phyloP scores from a whole-genome alignment of 2,113 vertebrate species.

The Apteryx mantelli region DNA sequence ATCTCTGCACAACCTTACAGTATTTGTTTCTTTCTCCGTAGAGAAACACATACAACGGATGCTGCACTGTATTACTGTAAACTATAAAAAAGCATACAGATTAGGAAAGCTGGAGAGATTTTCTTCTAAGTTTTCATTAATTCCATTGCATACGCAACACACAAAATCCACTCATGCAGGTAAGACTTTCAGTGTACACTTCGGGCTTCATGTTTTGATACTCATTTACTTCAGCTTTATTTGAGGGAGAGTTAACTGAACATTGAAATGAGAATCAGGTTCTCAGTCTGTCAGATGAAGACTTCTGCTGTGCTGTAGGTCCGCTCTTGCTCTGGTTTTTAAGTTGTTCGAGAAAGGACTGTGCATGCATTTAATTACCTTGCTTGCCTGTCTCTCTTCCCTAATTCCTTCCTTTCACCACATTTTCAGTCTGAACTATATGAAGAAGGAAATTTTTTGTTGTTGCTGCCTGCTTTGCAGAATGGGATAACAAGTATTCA shows the following conservation, averaged over 20 bases:
- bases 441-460: conserved; percentile 26
- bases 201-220: background rate
- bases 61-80: accelerated
- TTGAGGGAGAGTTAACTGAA: background rate
- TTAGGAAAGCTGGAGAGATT: background rate
- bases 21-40: background rate
- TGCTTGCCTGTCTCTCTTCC: background rate
- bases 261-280: background rate
- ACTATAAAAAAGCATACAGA: background rate
- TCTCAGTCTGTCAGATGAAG: background rate
- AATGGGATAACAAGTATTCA: conserved; percentile 34
- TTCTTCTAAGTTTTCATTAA: background rate
- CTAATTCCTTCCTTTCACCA: background rate
- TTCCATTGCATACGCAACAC: background rate
- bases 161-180: background rate
- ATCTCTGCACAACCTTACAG: background rate
- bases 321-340: background rate
- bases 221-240: background rate
- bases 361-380: background rate
- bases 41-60: background rate
- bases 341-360: background rate
- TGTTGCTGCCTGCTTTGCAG: conserved; percentile 15
- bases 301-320: background rate
- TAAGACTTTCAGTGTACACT: background rate
- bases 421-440: conserved; percentile 14